Percentiles rank a stretch among this genome's conserved stretches.
Conservation (phyloP, 2,888 invertebrate genomes). For the Chloroclystis v-ata region DNA sequence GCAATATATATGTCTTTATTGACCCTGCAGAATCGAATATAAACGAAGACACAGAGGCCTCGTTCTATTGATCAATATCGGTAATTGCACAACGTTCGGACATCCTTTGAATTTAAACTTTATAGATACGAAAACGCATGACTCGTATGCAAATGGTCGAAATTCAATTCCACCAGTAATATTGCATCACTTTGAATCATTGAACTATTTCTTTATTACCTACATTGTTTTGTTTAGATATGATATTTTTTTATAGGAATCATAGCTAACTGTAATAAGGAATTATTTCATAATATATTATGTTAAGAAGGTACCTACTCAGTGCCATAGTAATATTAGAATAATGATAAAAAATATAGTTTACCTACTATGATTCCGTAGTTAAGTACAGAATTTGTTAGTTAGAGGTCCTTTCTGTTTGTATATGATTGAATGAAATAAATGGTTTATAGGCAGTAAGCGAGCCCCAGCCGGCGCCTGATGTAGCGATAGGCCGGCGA, state of each 20-base stretch:
- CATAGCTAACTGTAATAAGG: too few relatives aligned
- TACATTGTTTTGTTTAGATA: too few relatives aligned
- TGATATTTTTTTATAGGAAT: too few relatives aligned
- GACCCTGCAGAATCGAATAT: neutral
- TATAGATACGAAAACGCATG: constrained; percentile 2
- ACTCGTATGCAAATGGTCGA: constrained; percentile 3
- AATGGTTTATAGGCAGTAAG: constrained; percentile 10
- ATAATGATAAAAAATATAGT: too few relatives aligned
- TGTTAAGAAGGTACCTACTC: too few relatives aligned
- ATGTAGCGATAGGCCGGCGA: constrained; percentile 53
- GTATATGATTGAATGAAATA: constrained; percentile 22
- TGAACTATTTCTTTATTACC: neutral
- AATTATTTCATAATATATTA: too few relatives aligned
- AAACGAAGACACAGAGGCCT: constrained; percentile 3
- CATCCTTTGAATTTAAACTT: constrained; percentile 10
- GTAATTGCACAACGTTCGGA: constrained; percentile 2
- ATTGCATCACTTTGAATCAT: neutral
- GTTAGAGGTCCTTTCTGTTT: neutral
- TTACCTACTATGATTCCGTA: too few relatives aligned
- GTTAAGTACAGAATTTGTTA: too few relatives aligned
- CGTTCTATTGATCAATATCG: constrained; percentile 12
- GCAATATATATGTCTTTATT: constrained; percentile 1
- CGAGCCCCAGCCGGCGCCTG: constrained; percentile 47
- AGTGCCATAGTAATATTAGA: too few relatives aligned
- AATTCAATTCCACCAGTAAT: neutral